These are phyloP conservation scores for Deilephila porcellus DNA, from an alignment of 2,888 invertebrate genomes.

Conservation along the genomic window DNA sequence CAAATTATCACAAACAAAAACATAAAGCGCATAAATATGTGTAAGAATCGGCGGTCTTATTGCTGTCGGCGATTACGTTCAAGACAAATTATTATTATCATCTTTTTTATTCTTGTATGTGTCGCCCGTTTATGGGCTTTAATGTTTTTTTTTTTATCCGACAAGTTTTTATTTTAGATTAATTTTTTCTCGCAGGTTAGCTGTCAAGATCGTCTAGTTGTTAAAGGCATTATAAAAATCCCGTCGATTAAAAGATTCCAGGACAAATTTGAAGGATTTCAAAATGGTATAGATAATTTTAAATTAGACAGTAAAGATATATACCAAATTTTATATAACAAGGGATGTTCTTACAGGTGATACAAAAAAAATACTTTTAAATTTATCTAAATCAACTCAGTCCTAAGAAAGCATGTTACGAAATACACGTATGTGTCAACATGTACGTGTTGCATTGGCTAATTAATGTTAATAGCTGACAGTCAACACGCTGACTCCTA, in stretches of 20 bases:
- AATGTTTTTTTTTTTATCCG: too few relatives aligned
- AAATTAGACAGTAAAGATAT: constrained; percentile 32
- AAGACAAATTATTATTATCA: constrained; percentile 28
- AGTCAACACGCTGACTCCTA: too few relatives aligned
- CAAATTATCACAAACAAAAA: too few relatives aligned
- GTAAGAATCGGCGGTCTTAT: too few relatives aligned
- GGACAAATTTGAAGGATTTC: neutral
- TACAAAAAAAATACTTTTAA: constrained; percentile 20
- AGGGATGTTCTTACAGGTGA: constrained; percentile 37
- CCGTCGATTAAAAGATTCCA: neutral
- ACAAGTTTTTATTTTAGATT: too few relatives aligned
- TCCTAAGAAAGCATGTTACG: neutral
- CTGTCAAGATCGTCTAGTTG: constrained; percentile 32
- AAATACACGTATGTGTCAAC: too few relatives aligned
- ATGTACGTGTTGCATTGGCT: too few relatives aligned
- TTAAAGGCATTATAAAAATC: constrained; percentile 34
- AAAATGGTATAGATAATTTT: constrained; percentile 26
- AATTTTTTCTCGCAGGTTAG: constrained; percentile 16
- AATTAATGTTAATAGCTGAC: too few relatives aligned
- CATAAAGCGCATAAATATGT: too few relatives aligned
- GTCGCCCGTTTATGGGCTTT: too few relatives aligned
- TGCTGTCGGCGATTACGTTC: too few relatives aligned
- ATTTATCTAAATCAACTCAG: neutral
- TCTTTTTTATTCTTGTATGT: neutral
- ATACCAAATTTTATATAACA: constrained; percentile 35